Conservation (phyloP, 1,140 invertebrate genomes). For the Drosophila sucinea region DNA sequence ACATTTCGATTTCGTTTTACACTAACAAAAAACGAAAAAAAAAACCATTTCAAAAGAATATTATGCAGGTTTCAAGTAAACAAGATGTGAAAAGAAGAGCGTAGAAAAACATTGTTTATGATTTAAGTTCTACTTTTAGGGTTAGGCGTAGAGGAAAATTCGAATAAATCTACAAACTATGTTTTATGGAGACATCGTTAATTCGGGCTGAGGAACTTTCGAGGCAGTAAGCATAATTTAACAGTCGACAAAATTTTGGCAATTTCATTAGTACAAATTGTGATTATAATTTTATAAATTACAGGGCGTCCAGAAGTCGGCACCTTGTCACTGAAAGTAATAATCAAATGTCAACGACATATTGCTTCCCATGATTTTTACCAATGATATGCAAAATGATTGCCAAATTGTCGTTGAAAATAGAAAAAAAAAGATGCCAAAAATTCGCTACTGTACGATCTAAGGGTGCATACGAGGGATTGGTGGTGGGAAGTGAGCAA, state of each 20-base stretch:
- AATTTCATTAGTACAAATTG: too few relatives aligned
- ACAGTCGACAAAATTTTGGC: too few relatives aligned
- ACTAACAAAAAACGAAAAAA: conserved; percentile 44
- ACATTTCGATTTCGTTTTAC: conserved; percentile 44
- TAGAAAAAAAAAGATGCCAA: conserved; percentile 20
- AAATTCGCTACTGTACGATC: conserved; percentile 18
- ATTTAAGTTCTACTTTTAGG: neutral
- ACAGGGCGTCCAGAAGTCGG: conserved; percentile 12
- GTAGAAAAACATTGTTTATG: neutral
- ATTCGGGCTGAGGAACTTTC: too few relatives aligned
- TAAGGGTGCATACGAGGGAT: neutral
- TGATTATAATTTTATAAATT: neutral
- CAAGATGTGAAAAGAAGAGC: neutral
- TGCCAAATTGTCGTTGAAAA: conserved; percentile 64
- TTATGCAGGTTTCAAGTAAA: conserved; percentile 6
- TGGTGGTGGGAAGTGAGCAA: conserved; percentile 18
- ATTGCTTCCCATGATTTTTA: conserved; percentile 59
- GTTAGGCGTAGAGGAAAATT: too few relatives aligned
- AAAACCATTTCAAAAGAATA: conserved; percentile 28
- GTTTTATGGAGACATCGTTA: too few relatives aligned
- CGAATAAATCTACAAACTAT: too few relatives aligned
- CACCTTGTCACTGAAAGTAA: neutral
- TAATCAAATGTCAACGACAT: conserved; percentile 58
- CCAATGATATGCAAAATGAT: conserved; percentile 72
- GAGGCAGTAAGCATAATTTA: too few relatives aligned